Evolutionary conservation across 2,113 vertebrate genomes (phyloP).

Genomic region (Rhinolophus sinicus): DNA sequence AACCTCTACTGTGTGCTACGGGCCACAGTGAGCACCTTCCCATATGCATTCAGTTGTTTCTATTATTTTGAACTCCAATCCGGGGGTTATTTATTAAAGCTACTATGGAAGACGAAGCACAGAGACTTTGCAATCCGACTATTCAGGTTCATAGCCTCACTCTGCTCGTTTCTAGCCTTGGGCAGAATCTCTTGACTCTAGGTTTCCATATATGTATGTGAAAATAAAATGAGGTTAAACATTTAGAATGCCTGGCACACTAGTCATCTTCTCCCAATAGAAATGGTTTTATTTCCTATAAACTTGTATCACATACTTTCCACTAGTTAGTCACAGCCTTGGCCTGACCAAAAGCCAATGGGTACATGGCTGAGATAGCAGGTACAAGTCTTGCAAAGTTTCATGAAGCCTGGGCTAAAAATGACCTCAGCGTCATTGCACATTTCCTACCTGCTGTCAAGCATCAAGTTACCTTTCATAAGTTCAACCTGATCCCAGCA

Average conservation of each 20-base stretch:
- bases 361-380: neutral
- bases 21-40: neutral
- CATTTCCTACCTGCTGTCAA: conserved; percentile 18
- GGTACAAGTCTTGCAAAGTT: neutral
- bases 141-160: conserved; percentile 21
- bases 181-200: neutral
- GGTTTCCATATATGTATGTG: neutral
- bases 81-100: neutral
- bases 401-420: conserved; percentile 10
- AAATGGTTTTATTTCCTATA: neutral
- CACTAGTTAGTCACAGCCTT: neutral
- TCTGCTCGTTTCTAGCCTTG: neutral
- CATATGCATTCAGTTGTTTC: neutral
- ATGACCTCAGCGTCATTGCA: neutral
- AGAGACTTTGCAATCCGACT: neutral
- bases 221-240: conserved; percentile 18
- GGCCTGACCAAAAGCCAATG: neutral
- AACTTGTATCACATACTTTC: neutral
- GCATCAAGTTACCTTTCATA: conserved; percentile 4
- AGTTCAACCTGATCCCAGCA: neutral
- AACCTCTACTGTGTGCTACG: neutral
- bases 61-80: neutral
- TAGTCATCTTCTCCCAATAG: neutral
- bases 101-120: neutral
- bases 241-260: neutral